Evolutionary conservation across 2,797 vertebrate genomes (phyloP), one percentile per base, ranked within the genome.

Genomic region (Decapterus maruadsi): DNA sequence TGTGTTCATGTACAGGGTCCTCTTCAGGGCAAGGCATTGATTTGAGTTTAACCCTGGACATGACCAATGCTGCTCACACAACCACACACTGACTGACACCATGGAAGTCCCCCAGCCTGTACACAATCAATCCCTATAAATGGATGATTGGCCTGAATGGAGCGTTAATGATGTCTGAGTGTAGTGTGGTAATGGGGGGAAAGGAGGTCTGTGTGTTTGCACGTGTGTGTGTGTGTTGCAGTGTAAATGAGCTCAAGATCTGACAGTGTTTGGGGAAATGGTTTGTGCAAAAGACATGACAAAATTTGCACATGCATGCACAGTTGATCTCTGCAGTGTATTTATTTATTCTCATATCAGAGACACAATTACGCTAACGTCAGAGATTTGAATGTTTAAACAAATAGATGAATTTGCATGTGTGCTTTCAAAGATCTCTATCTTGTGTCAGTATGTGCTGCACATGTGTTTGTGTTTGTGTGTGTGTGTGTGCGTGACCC

Each of bases 111-210:
- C 71, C 46, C 56, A 56, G 76, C 59, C 77, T 68, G 78, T 78
- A 66, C 59, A 83, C 82, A 84, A 91, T 93, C 83, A 92, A 94
- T 93, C 82, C 51, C 76, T 80, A 69, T 90, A 84, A 93, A 92
- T 75, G 81, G 75, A 77, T 88, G 83, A 91, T 87, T 91, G 80
- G 76, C 73, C 80, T 80, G 85, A 85, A 87, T 91, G 82, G 82
- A 83, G 65, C 20, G 55, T 85, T 92, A 91, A 92, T 88, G 85
- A 93, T 90, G 85, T 88, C 81, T 85, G 82, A 89, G 84, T 80
- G 71, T 73, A 50, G 67, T 83, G 64, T 79, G 68, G 72, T 71
- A 62, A 77, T 83, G 55, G 67, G 10, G 64, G 64, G 20, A 38
- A 57, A 70, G 22, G 43, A 73, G 48, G 50, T 36, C 22, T 68